Percentiles rank a stretch among this genome's conserved stretches.
Conservation (phyloP, 2,888 invertebrate genomes). For the Ptilodon capucinus region DNA sequence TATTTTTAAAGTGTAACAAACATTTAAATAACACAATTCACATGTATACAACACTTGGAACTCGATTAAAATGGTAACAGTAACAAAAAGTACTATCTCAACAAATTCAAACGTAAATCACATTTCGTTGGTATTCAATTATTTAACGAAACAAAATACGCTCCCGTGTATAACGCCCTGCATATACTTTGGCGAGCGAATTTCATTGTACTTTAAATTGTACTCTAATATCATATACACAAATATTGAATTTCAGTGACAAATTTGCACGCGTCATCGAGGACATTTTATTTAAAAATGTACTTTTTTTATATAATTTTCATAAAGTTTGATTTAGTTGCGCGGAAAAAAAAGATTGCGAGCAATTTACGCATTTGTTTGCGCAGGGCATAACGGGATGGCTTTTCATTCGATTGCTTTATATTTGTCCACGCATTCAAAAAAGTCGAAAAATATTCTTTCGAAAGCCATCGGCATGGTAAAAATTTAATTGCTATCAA, state of each 20-base stretch:
- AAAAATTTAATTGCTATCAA: slow-evolving; percentile 35
- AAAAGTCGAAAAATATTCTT: slow-evolving; percentile 23
- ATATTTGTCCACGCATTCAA: slow-evolving; percentile 38
- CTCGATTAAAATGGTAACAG: neutral
- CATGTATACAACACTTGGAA: neutral
- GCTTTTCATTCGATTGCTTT: slow-evolving; percentile 35
- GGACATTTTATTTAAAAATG: too few relatives aligned
- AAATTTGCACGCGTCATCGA: too few relatives aligned
- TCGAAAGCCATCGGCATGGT: slow-evolving; percentile 16
- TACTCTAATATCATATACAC: too few relatives aligned
- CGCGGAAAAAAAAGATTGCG: too few relatives aligned
- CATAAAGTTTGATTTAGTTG: too few relatives aligned
- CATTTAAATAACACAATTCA: too few relatives aligned
- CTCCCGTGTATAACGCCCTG: slow-evolving; percentile 19
- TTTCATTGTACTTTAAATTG: too few relatives aligned
- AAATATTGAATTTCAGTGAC: too few relatives aligned
- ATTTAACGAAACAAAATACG: slow-evolving; percentile 23
- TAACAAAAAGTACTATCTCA: neutral
- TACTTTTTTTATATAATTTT: too few relatives aligned
- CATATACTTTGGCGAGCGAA: too few relatives aligned
- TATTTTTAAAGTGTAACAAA: too few relatives aligned
- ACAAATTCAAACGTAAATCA: slow-evolving; percentile 22
- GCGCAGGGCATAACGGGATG: slow-evolving; percentile 23
- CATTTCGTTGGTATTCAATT: slow-evolving; percentile 23
- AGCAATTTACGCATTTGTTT: too few relatives aligned